phyloP scores from a whole-genome alignment of 2,113 vertebrate species.

The Scortum barcoo region DNA sequence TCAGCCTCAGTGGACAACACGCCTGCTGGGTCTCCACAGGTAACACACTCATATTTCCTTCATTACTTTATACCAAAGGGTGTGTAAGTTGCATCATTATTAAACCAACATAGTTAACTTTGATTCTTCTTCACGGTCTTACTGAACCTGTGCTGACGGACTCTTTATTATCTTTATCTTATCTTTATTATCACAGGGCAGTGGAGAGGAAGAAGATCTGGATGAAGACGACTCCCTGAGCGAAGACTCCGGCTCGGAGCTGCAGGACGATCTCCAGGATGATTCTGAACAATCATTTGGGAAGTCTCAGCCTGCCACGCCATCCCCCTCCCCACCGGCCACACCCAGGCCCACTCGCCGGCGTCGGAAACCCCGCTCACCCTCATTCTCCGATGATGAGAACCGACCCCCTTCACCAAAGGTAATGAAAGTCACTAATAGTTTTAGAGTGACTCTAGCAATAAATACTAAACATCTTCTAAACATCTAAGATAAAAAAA shows the following conservation, averaged over 20 bases:
- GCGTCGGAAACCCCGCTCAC: slow-evolving; percentile 88
- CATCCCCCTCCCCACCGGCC: slow-evolving; percentile 90
- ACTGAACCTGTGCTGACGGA: background rate
- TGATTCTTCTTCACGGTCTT: background rate
- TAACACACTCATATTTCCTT: slow-evolving; percentile 63
- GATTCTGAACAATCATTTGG: slow-evolving; percentile 93
- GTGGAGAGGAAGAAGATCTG: slow-evolving; percentile 94
- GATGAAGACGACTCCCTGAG: slow-evolving; percentile 95
- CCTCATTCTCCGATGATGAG: slow-evolving; percentile 94
- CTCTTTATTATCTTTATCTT: slow-evolving; percentile 3
- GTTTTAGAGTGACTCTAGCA: background rate
- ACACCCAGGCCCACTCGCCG: slow-evolving; percentile 85
- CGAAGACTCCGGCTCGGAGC: slow-evolving; percentile 92
- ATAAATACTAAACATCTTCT: no score
- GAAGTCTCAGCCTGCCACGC: slow-evolving; percentile 92
- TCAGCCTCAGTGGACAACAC: slow-evolving; percentile 95
- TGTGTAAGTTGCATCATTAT: background rate
- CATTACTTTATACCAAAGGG: background rate
- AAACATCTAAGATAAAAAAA: no score
- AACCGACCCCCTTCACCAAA: slow-evolving; percentile 95
- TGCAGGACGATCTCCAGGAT: slow-evolving; percentile 92
- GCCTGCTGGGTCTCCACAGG: slow-evolving; percentile 95
- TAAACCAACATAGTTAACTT: background rate
- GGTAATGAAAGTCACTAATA: slow-evolving; percentile 77
- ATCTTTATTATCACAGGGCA: no score